These are phyloP conservation scores for Daphoenositta chrysoptera DNA, from an alignment of 2,113 vertebrate genomes.

Conservation along the genomic window DNA sequence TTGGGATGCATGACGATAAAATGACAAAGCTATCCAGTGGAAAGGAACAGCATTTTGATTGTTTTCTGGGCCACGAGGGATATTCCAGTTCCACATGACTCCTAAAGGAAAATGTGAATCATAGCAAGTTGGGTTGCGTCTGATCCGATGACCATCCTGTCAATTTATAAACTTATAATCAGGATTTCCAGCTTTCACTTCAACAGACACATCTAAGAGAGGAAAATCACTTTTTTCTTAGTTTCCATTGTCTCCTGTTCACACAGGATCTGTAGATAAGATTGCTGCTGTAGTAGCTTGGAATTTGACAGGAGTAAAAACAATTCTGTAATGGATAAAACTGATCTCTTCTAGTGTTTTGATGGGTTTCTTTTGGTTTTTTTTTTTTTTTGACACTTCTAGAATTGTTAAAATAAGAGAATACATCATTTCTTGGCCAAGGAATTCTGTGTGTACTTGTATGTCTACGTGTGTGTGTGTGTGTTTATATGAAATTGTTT, in stretches of 20 bases:
- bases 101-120: neutral
- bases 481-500: neutral
- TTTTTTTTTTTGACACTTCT: neutral
- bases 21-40: neutral
- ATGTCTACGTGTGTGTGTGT: fast-evolving
- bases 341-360: neutral
- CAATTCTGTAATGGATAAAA: neutral
- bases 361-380: neutral
- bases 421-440: neutral
- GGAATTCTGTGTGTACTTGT: fast-evolving
- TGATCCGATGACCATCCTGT: neutral
- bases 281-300: neutral
- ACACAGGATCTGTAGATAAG: neutral
- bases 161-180: neutral
- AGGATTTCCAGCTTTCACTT: neutral
- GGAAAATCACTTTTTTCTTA: neutral
- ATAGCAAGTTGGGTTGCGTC: neutral
- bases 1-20: neutral
- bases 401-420: neutral
- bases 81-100: neutral
- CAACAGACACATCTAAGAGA: neutral
- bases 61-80: neutral
- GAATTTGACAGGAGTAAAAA: neutral
- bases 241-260: neutral
- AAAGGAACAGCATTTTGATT: neutral